phyloP scores from a whole-genome alignment of 2,797 vertebrate species.

The Smutsia temminckii region DNA sequence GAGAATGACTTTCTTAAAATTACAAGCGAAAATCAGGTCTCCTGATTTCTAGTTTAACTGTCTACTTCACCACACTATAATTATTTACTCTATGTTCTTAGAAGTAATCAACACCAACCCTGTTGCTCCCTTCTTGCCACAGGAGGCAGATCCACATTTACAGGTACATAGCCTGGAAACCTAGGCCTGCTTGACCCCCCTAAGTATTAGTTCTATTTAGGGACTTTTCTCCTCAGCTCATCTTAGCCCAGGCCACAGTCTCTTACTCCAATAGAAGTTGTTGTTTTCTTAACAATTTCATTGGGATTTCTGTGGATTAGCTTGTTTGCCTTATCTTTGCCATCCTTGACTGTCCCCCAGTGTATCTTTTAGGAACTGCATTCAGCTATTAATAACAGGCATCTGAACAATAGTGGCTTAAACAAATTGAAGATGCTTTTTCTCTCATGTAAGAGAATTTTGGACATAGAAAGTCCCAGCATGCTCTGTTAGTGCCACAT shows the following conservation, averaged over 20 bases:
- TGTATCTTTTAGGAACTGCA: constrained; percentile 49
- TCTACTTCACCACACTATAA: background rate
- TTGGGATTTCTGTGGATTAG: background rate
- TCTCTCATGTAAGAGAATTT: background rate
- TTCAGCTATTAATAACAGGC: background rate
- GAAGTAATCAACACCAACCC: background rate
- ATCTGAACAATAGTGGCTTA: background rate
- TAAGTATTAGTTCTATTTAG: background rate
- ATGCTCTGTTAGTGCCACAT: background rate
- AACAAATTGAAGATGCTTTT: background rate
- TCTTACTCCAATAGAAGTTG: background rate
- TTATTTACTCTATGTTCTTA: background rate
- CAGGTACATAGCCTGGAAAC: background rate
- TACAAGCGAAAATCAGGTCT: background rate
- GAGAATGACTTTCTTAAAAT: background rate
- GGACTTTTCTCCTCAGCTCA: background rate
- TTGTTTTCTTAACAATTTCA: background rate
- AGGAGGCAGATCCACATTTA: background rate
- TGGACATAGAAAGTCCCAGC: background rate
- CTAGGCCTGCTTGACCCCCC: background rate
- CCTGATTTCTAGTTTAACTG: background rate
- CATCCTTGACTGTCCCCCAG: constrained; percentile 54
- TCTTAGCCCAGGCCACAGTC: background rate
- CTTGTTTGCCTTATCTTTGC: background rate
- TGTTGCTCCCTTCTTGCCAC: background rate